Conservation (phyloP, 2,888 invertebrate species). For the Callyntrura sp. region DNA sequence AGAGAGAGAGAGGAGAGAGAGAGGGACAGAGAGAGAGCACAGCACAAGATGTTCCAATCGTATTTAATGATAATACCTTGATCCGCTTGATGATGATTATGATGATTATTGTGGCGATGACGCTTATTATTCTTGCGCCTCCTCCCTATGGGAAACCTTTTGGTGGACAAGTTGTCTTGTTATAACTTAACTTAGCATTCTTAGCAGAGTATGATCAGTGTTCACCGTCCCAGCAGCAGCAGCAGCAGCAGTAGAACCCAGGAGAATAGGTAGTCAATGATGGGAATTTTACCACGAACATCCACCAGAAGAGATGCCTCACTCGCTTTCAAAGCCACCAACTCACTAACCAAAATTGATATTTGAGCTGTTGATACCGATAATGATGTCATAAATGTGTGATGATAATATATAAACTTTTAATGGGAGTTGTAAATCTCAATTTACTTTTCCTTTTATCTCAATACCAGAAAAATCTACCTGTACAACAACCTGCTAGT, state of each 20-base stretch:
- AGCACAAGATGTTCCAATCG: conserved; percentile 72
- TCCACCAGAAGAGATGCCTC: conserved; percentile 34
- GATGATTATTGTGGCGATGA: conserved; percentile 51
- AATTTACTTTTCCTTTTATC: conserved; percentile 59
- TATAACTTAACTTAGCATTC: conserved; percentile 1
- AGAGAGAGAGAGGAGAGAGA: conserved; percentile 27
- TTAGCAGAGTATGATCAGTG: neutral
- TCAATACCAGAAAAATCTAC: neutral
- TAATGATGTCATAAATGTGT: conserved; percentile 30
- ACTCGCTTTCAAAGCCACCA: conserved; percentile 52
- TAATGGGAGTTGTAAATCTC: conserved; percentile 70
- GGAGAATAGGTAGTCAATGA: conserved; percentile 19
- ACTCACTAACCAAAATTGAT: conserved; percentile 55
- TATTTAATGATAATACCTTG: conserved; percentile 71
- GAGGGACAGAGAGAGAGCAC: neutral
- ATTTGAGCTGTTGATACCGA: conserved; percentile 53
- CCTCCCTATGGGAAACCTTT: conserved; percentile 46
- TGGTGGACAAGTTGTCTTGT: conserved; percentile 27
- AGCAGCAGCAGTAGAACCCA: neutral
- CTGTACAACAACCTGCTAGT: neutral
- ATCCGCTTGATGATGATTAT: conserved; percentile 65
- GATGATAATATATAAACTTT: conserved; percentile 55
- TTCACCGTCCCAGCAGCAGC: neutral
- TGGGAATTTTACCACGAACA: conserved; percentile 51
- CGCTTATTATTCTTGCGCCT: conserved; percentile 40